Evolutionary conservation across 2,888 invertebrate species (phyloP), one percentile per base, ranked within the genome.

Genomic region (Hanleya hanleyi): DNA sequence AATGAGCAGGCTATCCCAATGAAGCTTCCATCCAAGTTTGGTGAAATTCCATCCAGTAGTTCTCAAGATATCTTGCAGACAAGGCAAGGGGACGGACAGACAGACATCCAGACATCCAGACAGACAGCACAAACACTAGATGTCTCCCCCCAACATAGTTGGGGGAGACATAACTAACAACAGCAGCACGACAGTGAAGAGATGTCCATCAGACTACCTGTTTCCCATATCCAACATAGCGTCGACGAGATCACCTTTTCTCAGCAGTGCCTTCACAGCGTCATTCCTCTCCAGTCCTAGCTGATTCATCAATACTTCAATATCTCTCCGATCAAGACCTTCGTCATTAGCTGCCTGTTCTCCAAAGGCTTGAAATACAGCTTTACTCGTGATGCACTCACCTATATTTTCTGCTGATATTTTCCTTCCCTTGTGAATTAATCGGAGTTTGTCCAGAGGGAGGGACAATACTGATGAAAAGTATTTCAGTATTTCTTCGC

Each of bases 391-490:
- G 4, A 84, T 33, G 29, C 72, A 74, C 33, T 78, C 79, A 7
- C 33, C 41, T 6, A 85, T 77, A 29, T 67, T 81, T 5, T 83
- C 82, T 49, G 35, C 38, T 15, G 69, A 81, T 49, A 84, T 50
- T 12, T 82, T 64, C 68, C 82, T 86, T 3, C 87, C 87, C 78
- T 85, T 86, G 72, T 85, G 80, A 57, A 87, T 86, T 6, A 86
- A 65, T 70, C 85, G 86, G 22, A 87, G 26, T 26, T 82, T 83
- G 73, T 86, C 84, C 6, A 83, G 69, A n/a, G 87, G 84, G 67
- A 87, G 77, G 41, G 76, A 69, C 7, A 83, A 37, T n/a, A 66
- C 47, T 67, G 77, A 70, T 6, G 85, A 75, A 18, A 86, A 71
- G 47, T 78, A 67, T 65, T 85, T 85, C 22, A 77, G 80, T 15